Evolutionary conservation across 2,113 vertebrate genomes (phyloP).

Genomic region (Stegostoma tigrinum): DNA sequence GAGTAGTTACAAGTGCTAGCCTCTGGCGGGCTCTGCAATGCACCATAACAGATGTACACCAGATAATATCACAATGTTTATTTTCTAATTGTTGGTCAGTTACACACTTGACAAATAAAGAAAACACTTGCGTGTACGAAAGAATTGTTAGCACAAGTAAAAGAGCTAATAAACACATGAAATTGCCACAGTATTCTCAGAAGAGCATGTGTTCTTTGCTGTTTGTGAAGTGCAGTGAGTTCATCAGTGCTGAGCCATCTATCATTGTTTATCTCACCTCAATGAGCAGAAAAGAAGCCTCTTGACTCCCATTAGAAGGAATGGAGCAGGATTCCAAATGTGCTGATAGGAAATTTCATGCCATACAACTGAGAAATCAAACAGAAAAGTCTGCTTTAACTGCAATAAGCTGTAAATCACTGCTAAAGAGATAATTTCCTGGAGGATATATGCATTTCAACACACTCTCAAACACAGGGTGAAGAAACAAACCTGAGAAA

Average conservation of each 20-base stretch:
- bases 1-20: not conserved
- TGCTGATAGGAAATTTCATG: not conserved
- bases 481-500: not conserved
- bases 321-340: not conserved
- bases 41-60: not conserved
- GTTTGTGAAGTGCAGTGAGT: not conserved
- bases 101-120: not conserved
- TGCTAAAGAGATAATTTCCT: not conserved
- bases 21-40: not conserved
- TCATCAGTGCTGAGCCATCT: not conserved
- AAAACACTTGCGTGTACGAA: not conserved
- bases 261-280: not conserved
- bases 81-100: not conserved
- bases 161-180: not conserved
- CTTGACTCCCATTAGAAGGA: not conserved
- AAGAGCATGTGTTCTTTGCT: not conserved
- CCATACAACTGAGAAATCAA: not conserved
- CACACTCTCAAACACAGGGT: not conserved
- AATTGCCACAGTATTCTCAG: not conserved
- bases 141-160: not conserved
- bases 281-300: not conserved
- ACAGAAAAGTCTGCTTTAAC: not conserved
- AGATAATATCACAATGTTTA: not conserved
- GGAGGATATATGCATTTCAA: not conserved
- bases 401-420: not conserved